These are phyloP conservation scores for Lindbergichthys nudifrons DNA, from an alignment of 2,797 vertebrate species.

Conservation along the genomic window DNA sequence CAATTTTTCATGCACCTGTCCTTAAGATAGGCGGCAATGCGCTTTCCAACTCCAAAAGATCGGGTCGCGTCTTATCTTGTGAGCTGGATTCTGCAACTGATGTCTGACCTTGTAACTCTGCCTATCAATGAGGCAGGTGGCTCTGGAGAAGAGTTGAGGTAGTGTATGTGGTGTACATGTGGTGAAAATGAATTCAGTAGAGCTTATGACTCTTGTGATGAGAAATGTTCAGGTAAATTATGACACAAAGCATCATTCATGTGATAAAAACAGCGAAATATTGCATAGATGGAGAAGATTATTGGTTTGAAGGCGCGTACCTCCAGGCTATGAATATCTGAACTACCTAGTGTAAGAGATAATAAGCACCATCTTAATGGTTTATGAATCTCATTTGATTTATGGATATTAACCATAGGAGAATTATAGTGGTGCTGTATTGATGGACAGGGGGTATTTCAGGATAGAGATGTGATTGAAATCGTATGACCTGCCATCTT, in stretches of 20 bases:
- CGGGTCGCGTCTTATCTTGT: conserved; percentile 22
- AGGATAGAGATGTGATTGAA: conserved; percentile 65
- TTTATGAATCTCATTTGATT: conserved; percentile 84
- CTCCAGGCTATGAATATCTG: conserved; percentile 80
- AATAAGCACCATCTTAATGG: conserved; percentile 84
- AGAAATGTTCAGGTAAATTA: conserved; percentile 77
- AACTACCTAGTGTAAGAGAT: conserved; percentile 79
- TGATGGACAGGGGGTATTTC: conserved; percentile 69
- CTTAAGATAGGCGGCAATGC: conserved; percentile 56
- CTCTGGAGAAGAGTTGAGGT: conserved; percentile 11
- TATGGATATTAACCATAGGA: conserved; percentile 79
- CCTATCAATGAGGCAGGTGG: conserved; percentile 30
- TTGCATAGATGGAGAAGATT: conserved; percentile 77
- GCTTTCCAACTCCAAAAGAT: conserved; percentile 32
- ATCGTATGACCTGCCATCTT: conserved; percentile 48
- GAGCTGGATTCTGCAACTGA: conserved; percentile 36
- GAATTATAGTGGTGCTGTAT: conserved; percentile 66
- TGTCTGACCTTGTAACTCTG: conserved; percentile 66
- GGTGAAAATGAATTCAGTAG: conserved; percentile 55
- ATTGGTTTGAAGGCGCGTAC: conserved; percentile 73
- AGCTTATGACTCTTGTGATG: conserved; percentile 67
- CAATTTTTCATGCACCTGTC: conserved; percentile 74
- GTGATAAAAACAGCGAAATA: conserved; percentile 77
- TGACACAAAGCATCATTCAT: conserved; percentile 79
- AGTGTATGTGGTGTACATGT: conserved; percentile 46